Conservation (phyloP, 2,113 vertebrate genomes). For the Psettodes erumei region DNA sequence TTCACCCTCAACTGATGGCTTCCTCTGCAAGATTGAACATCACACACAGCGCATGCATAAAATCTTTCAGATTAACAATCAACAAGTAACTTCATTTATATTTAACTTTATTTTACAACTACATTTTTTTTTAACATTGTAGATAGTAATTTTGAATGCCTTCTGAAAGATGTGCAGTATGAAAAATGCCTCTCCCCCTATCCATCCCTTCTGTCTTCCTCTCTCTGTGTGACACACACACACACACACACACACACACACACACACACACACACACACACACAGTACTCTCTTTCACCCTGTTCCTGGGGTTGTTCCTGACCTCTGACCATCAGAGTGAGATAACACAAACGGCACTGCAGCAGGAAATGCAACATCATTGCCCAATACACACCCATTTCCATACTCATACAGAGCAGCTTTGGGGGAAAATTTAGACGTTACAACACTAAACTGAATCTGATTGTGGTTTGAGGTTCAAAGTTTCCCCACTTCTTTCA, state of each 20-base stretch:
- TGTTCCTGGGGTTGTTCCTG: slow-evolving; percentile 20
- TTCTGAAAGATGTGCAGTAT: background rate
- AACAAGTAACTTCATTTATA: background rate
- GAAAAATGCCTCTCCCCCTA: background rate
- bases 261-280: background rate
- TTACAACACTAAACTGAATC: background rate
- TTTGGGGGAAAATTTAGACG: background rate
- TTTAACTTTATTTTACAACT: background rate
- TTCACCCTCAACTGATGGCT: slow-evolving; percentile 49
- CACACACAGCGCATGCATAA: slow-evolving; percentile 10
- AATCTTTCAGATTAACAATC: background rate
- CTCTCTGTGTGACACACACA: no score
- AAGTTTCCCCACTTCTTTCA: no score
- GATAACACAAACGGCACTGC: slow-evolving; percentile 20
- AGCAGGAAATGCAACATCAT: slow-evolving; percentile 20
- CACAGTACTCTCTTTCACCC: background rate
- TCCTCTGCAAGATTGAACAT: slow-evolving; percentile 33
- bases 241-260: background rate
- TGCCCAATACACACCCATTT: slow-evolving; percentile 1
- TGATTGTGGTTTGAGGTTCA: no score
- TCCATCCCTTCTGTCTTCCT: no score
- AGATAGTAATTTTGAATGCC: background rate
- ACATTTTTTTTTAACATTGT: background rate
- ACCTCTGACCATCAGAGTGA: slow-evolving; percentile 24
- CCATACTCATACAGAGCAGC: background rate